Conservation (phyloP, 1,140 invertebrate species). For the Cataglyphis hispanica region DNA sequence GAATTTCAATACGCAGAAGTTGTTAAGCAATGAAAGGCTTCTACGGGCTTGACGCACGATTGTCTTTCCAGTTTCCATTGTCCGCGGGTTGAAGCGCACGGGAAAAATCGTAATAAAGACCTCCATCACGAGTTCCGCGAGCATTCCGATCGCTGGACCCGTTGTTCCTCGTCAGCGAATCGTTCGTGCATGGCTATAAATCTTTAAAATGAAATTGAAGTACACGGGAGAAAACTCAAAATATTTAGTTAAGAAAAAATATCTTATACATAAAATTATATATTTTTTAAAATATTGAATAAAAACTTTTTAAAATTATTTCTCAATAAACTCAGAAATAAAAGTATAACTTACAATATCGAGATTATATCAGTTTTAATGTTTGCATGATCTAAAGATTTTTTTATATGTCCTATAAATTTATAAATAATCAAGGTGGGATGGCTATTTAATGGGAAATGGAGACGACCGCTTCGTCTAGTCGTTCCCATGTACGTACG, state of each 20-base stretch:
- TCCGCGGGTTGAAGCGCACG: conserved; percentile 62
- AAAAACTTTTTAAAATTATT: no score
- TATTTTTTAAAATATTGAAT: neutral
- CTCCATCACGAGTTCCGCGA: conserved; percentile 7
- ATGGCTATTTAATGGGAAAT: neutral
- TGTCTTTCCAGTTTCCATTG: conserved; percentile 79
- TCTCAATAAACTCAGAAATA: no score
- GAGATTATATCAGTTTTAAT: neutral
- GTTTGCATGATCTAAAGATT: neutral
- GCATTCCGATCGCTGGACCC: neutral
- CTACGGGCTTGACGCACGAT: conserved; percentile 79
- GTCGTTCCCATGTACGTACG: conserved; percentile 74
- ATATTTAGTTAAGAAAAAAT: neutral
- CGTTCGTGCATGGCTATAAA: neutral
- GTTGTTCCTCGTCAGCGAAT: neutral
- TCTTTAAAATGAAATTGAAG: neutral
- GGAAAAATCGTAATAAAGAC: conserved; percentile 50
- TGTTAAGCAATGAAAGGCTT: conserved; percentile 80
- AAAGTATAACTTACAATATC: neutral
- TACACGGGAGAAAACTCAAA: neutral
- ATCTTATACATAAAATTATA: neutral
- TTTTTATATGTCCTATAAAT: conserved; percentile 9
- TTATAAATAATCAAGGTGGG: conserved; percentile 50
- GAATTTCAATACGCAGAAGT: conserved; percentile 80
- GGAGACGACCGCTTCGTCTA: conserved; percentile 63